These are phyloP conservation scores for Drosophila algonquin DNA, from an alignment of 2,888 invertebrate genomes.

Conservation along the genomic window DNA sequence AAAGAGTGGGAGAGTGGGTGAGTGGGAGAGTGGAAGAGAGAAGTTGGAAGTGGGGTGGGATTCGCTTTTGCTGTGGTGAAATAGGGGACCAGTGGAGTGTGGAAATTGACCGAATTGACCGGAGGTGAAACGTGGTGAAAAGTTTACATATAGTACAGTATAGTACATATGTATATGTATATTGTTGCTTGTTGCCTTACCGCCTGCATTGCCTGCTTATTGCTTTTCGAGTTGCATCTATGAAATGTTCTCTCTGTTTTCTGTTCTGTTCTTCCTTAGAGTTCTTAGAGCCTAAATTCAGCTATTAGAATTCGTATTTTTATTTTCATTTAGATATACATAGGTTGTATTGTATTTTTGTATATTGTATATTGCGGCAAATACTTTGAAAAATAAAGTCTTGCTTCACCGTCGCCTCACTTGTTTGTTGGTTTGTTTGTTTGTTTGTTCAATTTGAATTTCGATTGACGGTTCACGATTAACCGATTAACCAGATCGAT, in stretches of 20 bases:
- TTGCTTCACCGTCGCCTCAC: constrained; percentile 36
- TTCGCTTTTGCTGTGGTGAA: too few relatives aligned
- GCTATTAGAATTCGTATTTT: constrained; percentile 53
- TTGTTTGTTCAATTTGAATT: constrained; percentile 23
- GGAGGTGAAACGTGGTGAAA: constrained; percentile 34
- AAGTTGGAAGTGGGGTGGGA: background rate
- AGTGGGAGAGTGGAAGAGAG: too few relatives aligned
- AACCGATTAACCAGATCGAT: background rate
- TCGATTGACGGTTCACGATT: constrained; percentile 20
- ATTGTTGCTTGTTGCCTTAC: constrained; percentile 19
- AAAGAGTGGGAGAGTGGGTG: background rate
- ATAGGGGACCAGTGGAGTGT: constrained; percentile 3
- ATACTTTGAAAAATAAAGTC: constrained; percentile 76
- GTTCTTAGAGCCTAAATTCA: constrained; percentile 43
- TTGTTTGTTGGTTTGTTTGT: constrained; percentile 38
- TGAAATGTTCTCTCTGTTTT: constrained; percentile 47
- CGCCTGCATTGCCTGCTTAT: constrained; percentile 49
- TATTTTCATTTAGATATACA: constrained; percentile 2
- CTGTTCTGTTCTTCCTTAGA: constrained; percentile 22
- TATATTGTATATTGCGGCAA: constrained; percentile 56
- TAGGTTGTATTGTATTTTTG: background rate
- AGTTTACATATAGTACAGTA: constrained; percentile 8
- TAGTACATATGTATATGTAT: too few relatives aligned
- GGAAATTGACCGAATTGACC: constrained; percentile 19
- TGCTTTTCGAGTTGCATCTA: constrained; percentile 51